Conservation (phyloP, 2,113 vertebrate genomes). For the Isichthys henryi region DNA sequence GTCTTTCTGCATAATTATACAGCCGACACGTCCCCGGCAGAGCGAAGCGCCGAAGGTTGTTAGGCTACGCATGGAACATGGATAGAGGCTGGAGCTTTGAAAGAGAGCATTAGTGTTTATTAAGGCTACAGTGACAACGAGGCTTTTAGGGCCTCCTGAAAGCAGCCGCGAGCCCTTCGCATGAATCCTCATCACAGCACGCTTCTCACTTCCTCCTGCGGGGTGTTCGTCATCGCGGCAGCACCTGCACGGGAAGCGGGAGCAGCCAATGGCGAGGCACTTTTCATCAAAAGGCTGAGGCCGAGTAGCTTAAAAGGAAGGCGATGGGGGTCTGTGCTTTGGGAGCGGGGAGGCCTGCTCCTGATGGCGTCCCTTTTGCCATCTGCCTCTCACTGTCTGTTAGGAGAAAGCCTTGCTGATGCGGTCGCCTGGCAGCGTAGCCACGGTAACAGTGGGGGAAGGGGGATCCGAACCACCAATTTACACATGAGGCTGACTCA, state of each 20-base stretch:
- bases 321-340: not conserved
- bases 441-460: conserved; percentile 8
- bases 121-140: not conserved
- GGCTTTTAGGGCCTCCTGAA: not conserved
- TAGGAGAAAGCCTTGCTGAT: not conserved
- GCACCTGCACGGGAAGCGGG: not conserved
- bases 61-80: not conserved
- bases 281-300: not conserved
- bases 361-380: not conserved
- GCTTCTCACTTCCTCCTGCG: not conserved
- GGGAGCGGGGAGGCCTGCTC: not conserved
- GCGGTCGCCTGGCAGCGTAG: not conserved
- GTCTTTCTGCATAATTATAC: not conserved
- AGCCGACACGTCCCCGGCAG: not conserved
- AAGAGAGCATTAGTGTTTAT: not conserved
- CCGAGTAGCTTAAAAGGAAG: not conserved
- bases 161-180: not conserved
- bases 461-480: not conserved
- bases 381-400: conserved; percentile 1
- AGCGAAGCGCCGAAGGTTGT: not conserved
- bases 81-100: not conserved
- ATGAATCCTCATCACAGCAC: not conserved
- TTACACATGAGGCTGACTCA: not conserved
- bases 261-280: not conserved
- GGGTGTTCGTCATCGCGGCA: not conserved